Evolutionary conservation across 2,113 vertebrate genomes (phyloP), one percentile per base, ranked within the genome.

Genomic region (Xiphias gladius): DNA sequence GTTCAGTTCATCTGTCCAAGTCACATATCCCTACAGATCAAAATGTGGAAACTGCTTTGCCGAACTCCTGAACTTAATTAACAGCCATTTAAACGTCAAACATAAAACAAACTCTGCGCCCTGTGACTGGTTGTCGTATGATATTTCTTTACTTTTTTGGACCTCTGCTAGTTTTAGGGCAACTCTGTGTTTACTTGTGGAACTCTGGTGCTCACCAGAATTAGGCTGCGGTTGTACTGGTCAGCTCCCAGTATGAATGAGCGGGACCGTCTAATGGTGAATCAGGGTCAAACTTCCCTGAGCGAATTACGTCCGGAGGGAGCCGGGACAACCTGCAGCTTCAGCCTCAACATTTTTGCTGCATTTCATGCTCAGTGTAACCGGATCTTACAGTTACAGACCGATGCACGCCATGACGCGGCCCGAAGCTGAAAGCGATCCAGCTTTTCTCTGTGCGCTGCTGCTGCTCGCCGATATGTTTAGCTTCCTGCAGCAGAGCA

Each of bases 381-480:
- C 43, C 35, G 24, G 87, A 91, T 66, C 57, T 22, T 0, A 12
- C n/a, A 22, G 54, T 16, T 22, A 1, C 39, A 3, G 71, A 62
- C 77, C 14, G 67, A 32, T 58, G 74, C 74, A 41, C 4, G 41
- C 20, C 41, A 1, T 87, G 85, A 83, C 50, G 62, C 35, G 62
- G 67, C 63, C 66, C 11, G 73, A 7, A 55, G 81, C 81, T 74
- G 80, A 78, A 64, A 75, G 69, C 0, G 54, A 80, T 77, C 82
- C 64, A 2, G 63, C 69, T 50, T 19, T 3, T 54, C 72, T 67
- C 32, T 2, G 30, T 8, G 28, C n/a, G 14, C 81, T 39, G 71
- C 74, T n/a, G n/a, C n/a, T 43, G 62, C 58, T 32, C 10, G 19
- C 26, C 8, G 90, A 67, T 86, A 89, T 65, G 86, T 92, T 89